A percentile compares a stretch with the other conserved stretches of the same genome.
Evolutionary conservation across 2,797 vertebrate species (phyloP).

Genomic region (Pitangus sulphuratus): DNA sequence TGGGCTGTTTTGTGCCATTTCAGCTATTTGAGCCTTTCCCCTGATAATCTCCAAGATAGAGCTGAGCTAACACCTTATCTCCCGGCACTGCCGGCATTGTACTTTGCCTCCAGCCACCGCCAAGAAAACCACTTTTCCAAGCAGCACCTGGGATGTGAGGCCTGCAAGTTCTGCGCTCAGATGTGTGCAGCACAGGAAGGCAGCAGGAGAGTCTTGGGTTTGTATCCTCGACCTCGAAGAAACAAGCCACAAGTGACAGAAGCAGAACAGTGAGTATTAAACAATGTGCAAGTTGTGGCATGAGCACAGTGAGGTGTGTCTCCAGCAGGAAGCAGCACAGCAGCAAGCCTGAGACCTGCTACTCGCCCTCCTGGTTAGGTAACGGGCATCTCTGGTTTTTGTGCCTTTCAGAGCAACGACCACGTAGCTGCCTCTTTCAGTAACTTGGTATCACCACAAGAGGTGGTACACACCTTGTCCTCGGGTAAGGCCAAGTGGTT

Average conservation of each 20-base stretch:
- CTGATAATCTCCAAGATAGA: background rate
- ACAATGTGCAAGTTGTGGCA: rapidly evolving
- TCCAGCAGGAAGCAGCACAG: background rate
- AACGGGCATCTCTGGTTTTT: rapidly evolving
- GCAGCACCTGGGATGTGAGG: rapidly evolving
- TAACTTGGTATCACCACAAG: rapidly evolving
- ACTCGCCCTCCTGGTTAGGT: rapidly evolving
- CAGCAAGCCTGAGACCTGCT: background rate
- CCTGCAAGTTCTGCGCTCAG: background rate
- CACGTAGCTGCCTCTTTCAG: no score
- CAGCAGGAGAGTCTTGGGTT: background rate
- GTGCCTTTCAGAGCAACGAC: background rate
- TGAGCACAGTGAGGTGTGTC: no score
- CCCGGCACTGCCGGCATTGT: background rate
- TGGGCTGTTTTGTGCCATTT: background rate
- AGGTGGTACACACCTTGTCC: background rate
- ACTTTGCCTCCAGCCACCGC: background rate
- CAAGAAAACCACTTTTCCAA: background rate
- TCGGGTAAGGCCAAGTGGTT: background rate
- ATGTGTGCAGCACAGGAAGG: background rate
- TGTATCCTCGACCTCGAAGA: background rate
- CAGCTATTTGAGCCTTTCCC: background rate
- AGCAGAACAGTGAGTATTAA: rapidly evolving
- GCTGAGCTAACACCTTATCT: background rate
- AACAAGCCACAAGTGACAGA: background rate